Conservation (phyloP, 2,888 invertebrate species). For the Malthinus flaveolus region DNA sequence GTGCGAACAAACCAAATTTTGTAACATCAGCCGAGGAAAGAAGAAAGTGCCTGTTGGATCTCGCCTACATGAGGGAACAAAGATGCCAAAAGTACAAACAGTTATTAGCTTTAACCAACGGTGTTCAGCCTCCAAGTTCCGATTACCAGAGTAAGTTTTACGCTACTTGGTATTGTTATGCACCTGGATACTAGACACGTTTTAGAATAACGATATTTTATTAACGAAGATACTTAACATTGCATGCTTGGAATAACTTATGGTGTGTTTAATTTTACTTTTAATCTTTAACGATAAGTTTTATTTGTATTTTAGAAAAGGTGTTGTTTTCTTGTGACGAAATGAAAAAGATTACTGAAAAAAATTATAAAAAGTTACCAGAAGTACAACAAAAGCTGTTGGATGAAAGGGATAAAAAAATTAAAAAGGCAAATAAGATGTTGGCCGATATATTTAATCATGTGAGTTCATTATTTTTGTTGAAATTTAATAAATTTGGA, state of each 20-base stretch:
- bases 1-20: constrained; percentile 72
- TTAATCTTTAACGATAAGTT: constrained; percentile 9
- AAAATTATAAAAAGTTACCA: constrained; percentile 69
- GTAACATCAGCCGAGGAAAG: constrained; percentile 62
- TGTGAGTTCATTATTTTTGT: constrained; percentile 56
- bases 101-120: constrained; percentile 51
- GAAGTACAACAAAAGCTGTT: constrained; percentile 69
- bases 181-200: background rate
- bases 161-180: background rate
- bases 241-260: background rate
- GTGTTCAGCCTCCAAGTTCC: constrained; percentile 27
- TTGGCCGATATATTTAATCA: constrained; percentile 78
- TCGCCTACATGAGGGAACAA: constrained; percentile 55
- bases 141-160: constrained; percentile 10
- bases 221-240: background rate
- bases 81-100: constrained; percentile 55
- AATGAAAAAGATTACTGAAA: constrained; percentile 63
- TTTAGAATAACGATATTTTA: too few relatives aligned
- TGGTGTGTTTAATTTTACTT: constrained; percentile 1
- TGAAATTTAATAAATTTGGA: constrained; percentile 28
- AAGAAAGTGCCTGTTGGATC: constrained; percentile 55
- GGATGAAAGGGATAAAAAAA: constrained; percentile 61
- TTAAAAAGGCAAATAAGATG: constrained; percentile 68
- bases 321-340: constrained; percentile 59
- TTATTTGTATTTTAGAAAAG: constrained; percentile 4